Percentiles rank a stretch among this genome's conserved stretches.
Evolutionary conservation across 2,797 vertebrate genomes (phyloP).

Genomic region (Rhinophrynus dorsalis): DNA sequence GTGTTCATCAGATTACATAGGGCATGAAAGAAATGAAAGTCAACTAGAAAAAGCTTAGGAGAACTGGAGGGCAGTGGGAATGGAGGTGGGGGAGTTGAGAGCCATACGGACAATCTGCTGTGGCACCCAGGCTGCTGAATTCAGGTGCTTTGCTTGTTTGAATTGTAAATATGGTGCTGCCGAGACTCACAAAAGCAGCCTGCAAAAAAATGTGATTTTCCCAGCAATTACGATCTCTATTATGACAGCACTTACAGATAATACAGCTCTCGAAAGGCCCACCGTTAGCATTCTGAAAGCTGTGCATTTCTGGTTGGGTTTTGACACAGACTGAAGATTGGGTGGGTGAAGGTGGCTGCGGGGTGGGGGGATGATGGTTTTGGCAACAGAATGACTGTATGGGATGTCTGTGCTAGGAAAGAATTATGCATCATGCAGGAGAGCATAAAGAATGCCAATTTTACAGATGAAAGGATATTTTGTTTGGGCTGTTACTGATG

Average conservation of each 20-base stretch:
- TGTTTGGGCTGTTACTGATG: slow-evolving; percentile 19
- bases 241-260: slow-evolving; percentile 38
- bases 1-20: slow-evolving; percentile 7
- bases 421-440: background rate
- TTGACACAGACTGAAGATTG: background rate
- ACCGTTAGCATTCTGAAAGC: slow-evolving; percentile 23
- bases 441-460: slow-evolving; percentile 28
- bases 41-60: slow-evolving; percentile 22
- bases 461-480: slow-evolving; percentile 11
- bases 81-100: background rate
- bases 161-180: slow-evolving; percentile 22
- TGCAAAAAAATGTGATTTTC: slow-evolving; percentile 23
- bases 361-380: background rate
- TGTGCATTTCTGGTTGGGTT: slow-evolving; percentile 2
- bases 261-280: slow-evolving; percentile 18
- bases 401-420: slow-evolving; percentile 19
- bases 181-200: background rate
- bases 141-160: background rate
- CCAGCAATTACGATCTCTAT: slow-evolving; percentile 29
- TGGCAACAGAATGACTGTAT: slow-evolving; percentile 7
- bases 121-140: background rate
- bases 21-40: slow-evolving; percentile 17
- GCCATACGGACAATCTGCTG: background rate
- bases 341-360: too few species aligned
- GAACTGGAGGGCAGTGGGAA: slow-evolving; percentile 1